These are phyloP conservation scores for Anastatus disparis DNA, from an alignment of 1,140 invertebrate genomes.

Conservation along the genomic window DNA sequence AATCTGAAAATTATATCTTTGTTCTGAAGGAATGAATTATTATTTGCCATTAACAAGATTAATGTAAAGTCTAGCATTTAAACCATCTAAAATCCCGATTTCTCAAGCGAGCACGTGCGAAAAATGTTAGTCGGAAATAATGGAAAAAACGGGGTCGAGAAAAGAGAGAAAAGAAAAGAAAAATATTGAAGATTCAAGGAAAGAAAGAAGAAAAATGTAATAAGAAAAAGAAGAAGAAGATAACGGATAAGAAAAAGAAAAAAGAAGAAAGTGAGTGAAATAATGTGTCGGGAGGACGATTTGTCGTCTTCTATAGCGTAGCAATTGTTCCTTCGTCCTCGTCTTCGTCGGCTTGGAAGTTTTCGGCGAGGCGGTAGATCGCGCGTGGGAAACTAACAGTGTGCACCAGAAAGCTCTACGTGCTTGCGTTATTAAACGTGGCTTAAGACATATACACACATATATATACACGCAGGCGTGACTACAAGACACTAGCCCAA, in stretches of 20 bases:
- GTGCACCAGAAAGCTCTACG: constrained; percentile 54
- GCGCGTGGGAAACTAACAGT: constrained; percentile 56
- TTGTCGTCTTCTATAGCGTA: constrained; percentile 17
- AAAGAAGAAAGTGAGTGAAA: background rate
- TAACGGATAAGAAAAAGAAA: background rate
- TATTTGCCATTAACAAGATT: no score
- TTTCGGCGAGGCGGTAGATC: constrained; percentile 38
- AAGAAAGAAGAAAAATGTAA: background rate
- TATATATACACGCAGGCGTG: constrained; percentile 46
- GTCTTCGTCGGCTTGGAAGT: constrained; percentile 17
- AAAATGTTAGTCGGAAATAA: background rate
- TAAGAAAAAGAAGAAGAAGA: background rate
- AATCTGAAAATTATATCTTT: no score
- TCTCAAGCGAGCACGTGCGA: background rate
- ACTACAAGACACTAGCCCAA: constrained; percentile 34
- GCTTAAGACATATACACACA: constrained; percentile 40
- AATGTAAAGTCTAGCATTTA: no score
- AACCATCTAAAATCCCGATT: background rate
- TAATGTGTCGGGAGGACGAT: constrained; percentile 18
- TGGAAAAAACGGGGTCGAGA: background rate
- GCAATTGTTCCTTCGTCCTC: constrained; percentile 26
- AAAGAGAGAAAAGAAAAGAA: background rate
- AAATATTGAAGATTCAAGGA: constrained; percentile 8
- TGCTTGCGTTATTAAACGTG: constrained; percentile 57
- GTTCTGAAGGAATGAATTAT: no score